These are phyloP conservation scores for Pocillopora grandis DNA, from an alignment of 92 coral and sea anemone species.

Conservation along the genomic window DNA sequence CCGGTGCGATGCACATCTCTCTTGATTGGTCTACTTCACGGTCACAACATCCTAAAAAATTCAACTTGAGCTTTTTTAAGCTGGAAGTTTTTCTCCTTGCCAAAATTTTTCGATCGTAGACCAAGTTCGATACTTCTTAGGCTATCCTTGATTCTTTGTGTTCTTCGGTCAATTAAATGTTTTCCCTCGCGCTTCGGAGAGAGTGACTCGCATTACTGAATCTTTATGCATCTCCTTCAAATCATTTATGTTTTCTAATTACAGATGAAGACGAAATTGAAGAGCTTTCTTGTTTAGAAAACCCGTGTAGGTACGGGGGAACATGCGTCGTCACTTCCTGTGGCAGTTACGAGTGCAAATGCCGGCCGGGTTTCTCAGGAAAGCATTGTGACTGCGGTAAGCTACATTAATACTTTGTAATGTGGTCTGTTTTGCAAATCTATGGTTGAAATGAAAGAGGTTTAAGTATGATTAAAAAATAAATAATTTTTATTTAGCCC, in stretches of 20 bases:
- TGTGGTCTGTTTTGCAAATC: background rate
- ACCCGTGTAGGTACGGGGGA: conserved; percentile 2
- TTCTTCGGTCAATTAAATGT: no score
- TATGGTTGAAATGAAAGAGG: background rate
- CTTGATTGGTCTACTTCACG: no score
- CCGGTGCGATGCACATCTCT: no score
- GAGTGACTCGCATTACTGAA: no score
- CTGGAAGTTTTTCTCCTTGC: no score
- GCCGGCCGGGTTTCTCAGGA: background rate
- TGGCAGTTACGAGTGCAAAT: background rate
- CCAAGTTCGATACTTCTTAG: no score
- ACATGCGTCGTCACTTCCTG: background rate
- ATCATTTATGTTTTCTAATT: background rate
- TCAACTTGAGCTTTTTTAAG: no score
- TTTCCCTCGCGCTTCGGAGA: no score
- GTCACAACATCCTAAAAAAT: no score
- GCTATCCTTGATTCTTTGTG: no score
- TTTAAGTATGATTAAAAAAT: background rate
- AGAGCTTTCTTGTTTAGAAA: background rate
- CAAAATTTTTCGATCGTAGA: no score
- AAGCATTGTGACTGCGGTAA: background rate
- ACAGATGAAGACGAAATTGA: background rate
- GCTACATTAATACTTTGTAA: background rate
- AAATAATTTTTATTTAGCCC: no score
- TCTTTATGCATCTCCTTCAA: background rate